These are phyloP conservation scores for Hylomyscus alleni DNA, from an alignment of 2,797 vertebrate species.

Conservation along the genomic window DNA sequence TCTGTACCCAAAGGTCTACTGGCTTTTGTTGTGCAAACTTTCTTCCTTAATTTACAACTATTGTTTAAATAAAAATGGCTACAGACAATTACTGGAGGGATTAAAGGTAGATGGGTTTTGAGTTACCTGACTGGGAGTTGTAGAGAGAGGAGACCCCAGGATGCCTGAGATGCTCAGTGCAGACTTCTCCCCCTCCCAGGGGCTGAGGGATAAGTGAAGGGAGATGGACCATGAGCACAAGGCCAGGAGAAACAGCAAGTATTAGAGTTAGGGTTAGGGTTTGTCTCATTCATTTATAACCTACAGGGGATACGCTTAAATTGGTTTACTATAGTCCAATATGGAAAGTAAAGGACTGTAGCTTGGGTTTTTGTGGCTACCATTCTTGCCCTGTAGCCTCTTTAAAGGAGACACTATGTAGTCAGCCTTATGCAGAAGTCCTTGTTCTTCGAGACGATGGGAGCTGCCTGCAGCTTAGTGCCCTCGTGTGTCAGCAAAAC, in stretches of 20 bases:
- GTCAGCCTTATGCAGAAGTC: background rate
- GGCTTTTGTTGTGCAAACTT: background rate
- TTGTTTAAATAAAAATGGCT: background rate
- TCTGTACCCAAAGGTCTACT: background rate
- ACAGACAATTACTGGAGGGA: background rate
- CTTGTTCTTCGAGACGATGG: background rate
- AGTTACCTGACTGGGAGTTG: background rate
- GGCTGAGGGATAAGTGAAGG: background rate
- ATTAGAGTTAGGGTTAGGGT: too few species aligned
- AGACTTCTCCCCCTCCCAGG: background rate
- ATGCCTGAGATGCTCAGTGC: accelerated
- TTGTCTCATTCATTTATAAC: too few species aligned
- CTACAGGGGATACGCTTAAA: too few species aligned
- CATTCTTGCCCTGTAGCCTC: background rate
- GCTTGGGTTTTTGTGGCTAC: background rate
- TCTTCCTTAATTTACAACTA: background rate
- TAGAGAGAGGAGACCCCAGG: too few species aligned
- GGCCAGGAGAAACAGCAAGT: too few species aligned
- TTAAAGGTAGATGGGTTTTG: background rate
- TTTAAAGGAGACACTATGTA: background rate
- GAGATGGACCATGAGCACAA: too few species aligned
- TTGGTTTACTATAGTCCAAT: background rate
- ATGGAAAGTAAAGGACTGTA: background rate
- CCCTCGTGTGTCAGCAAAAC: background rate
- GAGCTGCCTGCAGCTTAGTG: background rate